Conservation (phyloP, 1,140 invertebrate species). For the Trichonephila clavipes region DNA sequence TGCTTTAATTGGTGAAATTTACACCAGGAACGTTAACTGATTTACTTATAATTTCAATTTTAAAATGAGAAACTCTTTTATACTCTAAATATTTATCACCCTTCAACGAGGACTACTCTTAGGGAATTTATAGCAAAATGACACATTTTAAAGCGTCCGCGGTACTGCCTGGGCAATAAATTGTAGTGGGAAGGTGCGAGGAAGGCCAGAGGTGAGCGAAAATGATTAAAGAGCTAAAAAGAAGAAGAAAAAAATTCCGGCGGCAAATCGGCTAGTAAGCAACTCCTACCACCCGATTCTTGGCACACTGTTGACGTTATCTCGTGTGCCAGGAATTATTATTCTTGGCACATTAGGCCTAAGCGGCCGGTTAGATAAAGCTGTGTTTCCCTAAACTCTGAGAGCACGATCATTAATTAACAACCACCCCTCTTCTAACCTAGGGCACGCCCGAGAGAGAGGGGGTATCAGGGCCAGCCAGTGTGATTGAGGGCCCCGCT, state of each 20-base stretch:
- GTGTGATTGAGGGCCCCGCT: conserved; percentile 76
- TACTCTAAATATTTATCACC: conserved; percentile 26
- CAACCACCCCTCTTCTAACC: conserved; percentile 70
- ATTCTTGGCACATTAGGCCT: conserved; percentile 77
- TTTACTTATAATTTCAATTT: conserved; percentile 14
- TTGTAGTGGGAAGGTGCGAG: conserved; percentile 43
- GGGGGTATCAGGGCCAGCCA: conserved; percentile 67
- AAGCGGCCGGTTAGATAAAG: conserved; percentile 76
- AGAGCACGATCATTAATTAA: conserved; percentile 75
- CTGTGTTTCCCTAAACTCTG: conserved; percentile 77
- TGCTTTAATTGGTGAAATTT: neutral
- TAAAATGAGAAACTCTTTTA: neutral
- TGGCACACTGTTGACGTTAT: conserved; percentile 76
- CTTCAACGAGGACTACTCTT: neutral
- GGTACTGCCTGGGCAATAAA: conserved; percentile 62
- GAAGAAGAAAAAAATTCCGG: conserved; percentile 57
- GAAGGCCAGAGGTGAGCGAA: conserved; percentile 73
- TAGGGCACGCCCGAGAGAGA: conserved; percentile 74
- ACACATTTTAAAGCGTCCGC: conserved; percentile 35
- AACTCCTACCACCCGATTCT: conserved; percentile 67
- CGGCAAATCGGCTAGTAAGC: conserved; percentile 70
- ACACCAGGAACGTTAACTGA: no score
- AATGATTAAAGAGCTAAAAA: conserved; percentile 71
- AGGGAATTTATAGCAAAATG: conserved; percentile 47
- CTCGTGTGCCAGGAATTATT: conserved; percentile 74